These are phyloP conservation scores for Diachrysia chrysitis DNA, from an alignment of 2,888 invertebrate species.

Conservation along the genomic window DNA sequence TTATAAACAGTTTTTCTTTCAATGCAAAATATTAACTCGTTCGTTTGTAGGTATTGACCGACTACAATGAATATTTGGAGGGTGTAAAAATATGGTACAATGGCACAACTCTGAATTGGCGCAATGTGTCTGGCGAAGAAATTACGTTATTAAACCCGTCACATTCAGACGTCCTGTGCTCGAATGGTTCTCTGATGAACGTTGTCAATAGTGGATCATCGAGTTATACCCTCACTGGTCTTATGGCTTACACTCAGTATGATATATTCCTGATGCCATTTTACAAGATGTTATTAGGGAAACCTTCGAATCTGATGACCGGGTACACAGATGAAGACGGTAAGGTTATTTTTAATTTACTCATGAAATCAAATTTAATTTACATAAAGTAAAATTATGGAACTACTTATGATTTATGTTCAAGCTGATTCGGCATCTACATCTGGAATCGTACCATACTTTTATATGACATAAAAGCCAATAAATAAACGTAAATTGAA, in stretches of 20 bases:
- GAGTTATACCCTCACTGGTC: conserved; percentile 92
- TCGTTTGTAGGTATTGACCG: conserved; percentile 81
- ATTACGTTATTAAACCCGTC: conserved; percentile 70
- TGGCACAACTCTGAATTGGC: conserved; percentile 84
- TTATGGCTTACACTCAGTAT: conserved; percentile 96
- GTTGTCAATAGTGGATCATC: conserved; percentile 92
- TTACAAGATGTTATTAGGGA: conserved; percentile 95
- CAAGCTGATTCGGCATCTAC: background rate
- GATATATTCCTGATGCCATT: conserved; percentile 97
- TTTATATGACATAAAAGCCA: background rate
- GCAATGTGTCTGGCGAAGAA: conserved; percentile 79
- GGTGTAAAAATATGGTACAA: conserved; percentile 92
- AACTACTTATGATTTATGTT: no score
- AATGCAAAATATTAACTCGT: conserved; percentile 3
- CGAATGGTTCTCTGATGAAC: conserved; percentile 91
- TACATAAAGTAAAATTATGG: conserved; percentile 10
- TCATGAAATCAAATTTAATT: background rate
- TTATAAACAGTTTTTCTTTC: conserved; percentile 18
- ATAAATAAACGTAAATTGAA: background rate
- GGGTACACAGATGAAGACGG: conserved; percentile 96
- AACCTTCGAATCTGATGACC: conserved; percentile 96
- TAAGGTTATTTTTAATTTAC: conserved; percentile 65
- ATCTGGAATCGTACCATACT: background rate
- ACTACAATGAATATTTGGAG: conserved; percentile 90
- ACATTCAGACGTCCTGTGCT: conserved; percentile 74